These are phyloP conservation scores for Parasteatoda lunata DNA, from an alignment of 2,888 invertebrate species.

Conservation along the genomic window DNA sequence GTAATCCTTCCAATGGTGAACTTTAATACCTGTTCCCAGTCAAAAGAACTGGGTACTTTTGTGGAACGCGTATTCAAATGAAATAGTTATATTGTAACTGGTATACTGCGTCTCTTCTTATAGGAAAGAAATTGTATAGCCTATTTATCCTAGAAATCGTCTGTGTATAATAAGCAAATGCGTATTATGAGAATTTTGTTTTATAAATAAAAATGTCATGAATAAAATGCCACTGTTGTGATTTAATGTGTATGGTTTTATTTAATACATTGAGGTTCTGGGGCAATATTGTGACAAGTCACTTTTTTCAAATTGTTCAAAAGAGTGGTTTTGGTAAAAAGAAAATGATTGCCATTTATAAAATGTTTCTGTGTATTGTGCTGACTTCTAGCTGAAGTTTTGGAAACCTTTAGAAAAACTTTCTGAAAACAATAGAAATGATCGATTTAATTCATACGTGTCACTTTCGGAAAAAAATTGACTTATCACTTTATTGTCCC, in stretches of 20 bases:
- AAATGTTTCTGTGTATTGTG: no score
- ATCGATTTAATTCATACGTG: no score
- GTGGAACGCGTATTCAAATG: constrained; percentile 15
- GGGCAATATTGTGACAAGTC: not conserved
- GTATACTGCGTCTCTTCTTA: constrained; percentile 22
- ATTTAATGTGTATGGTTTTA: not conserved
- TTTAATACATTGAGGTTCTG: not conserved
- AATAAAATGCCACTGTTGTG: constrained; percentile 29
- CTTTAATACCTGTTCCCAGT: not conserved
- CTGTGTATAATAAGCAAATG: constrained; percentile 43
- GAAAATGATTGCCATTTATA: no score
- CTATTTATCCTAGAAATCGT: constrained; percentile 50
- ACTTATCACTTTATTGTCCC: no score
- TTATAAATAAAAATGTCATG: constrained; percentile 41
- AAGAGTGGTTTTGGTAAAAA: no score
- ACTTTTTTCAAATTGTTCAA: no score
- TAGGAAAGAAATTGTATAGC: constrained; percentile 38
- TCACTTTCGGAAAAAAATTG: no score
- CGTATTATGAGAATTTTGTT: constrained; percentile 51
- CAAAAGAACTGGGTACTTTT: constrained; percentile 9
- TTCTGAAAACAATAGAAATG: no score
- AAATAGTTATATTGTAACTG: constrained; percentile 38
- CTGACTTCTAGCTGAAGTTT: no score
- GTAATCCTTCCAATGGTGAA: no score
- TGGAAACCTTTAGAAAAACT: no score